These are phyloP conservation scores for Aptenodytes patagonicus DNA, from an alignment of 2,113 vertebrate genomes.

Conservation along the genomic window DNA sequence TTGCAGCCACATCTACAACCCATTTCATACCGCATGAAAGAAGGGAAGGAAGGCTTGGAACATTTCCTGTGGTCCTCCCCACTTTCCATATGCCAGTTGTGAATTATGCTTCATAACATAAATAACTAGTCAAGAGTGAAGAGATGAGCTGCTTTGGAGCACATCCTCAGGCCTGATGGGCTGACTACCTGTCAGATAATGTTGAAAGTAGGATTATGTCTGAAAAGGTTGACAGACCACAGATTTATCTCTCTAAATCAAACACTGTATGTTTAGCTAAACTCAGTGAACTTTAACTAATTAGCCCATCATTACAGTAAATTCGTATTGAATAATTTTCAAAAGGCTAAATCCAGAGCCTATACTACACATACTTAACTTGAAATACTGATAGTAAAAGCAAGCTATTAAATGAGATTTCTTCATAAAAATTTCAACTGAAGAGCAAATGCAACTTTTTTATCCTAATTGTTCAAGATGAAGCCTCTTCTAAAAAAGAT, in stretches of 20 bases:
- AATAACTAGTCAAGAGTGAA: conserved; percentile 60
- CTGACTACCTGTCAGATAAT: conserved; percentile 68
- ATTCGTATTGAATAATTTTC: neutral
- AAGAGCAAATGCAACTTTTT: neutral
- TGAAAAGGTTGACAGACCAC: conserved; percentile 69
- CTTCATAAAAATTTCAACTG: neutral
- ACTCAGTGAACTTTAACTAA: conserved; percentile 67
- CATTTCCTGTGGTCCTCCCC: neutral
- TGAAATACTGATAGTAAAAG: neutral
- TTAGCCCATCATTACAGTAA: conserved; percentile 66
- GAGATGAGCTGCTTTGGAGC: conserved; percentile 50
- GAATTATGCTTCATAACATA: conserved; percentile 43
- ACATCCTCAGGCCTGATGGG: conserved; percentile 41
- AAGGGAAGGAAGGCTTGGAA: neutral
- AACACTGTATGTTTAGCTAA: conserved; percentile 51
- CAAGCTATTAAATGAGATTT: neutral
- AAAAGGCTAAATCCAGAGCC: neutral
- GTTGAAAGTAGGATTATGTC: conserved; percentile 46
- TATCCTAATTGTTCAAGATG: neutral
- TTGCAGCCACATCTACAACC: neutral
- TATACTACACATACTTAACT: neutral
- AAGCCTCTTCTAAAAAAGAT: neutral
- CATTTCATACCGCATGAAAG: neutral
- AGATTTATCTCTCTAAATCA: conserved; percentile 66
- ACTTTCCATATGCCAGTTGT: neutral